Conservation (phyloP, 2,888 invertebrate genomes). For the Mesochorus sp. region DNA sequence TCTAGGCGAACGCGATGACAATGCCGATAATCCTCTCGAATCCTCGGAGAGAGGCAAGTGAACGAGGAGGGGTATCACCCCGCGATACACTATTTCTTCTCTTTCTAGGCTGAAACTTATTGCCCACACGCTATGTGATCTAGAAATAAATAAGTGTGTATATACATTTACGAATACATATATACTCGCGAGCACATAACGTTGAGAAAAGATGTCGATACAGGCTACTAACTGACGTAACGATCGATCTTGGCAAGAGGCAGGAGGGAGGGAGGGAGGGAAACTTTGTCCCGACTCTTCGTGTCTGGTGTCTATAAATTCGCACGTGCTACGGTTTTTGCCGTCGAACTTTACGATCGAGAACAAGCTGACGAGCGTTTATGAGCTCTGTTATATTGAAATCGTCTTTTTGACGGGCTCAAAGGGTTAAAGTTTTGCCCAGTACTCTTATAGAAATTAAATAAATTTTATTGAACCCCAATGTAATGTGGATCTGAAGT, state of each 20-base stretch:
- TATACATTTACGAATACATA: not conserved
- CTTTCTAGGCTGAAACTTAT: slow-evolving; percentile 14
- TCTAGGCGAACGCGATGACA: slow-evolving; percentile 35
- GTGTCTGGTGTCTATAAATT: slow-evolving; percentile 5
- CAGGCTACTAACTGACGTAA: not conserved
- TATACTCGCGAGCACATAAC: not conserved
- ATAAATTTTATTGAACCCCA: no score
- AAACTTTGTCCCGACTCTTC: slow-evolving; percentile 13
- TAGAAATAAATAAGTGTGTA: no score
- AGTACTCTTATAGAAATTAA: no score
- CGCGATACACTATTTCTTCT: slow-evolving; percentile 12
- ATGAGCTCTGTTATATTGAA: no score
- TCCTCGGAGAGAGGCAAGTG: no score
- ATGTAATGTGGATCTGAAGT: no score
- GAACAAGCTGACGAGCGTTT: not conserved
- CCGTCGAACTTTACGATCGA: not conserved
- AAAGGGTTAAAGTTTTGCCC: no score
- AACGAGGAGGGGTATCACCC: no score
- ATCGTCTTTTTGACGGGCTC: no score
- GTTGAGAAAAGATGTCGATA: slow-evolving; percentile 20
- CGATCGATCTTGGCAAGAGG: slow-evolving; percentile 3
- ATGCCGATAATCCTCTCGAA: slow-evolving; percentile 46
- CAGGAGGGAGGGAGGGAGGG: no score
- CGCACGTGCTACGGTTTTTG: not conserved
- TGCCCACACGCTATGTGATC: not conserved